Base-by-base conservation (phyloP, 2,113 vertebrate species). In the Apteryx mantelli region DNA sequence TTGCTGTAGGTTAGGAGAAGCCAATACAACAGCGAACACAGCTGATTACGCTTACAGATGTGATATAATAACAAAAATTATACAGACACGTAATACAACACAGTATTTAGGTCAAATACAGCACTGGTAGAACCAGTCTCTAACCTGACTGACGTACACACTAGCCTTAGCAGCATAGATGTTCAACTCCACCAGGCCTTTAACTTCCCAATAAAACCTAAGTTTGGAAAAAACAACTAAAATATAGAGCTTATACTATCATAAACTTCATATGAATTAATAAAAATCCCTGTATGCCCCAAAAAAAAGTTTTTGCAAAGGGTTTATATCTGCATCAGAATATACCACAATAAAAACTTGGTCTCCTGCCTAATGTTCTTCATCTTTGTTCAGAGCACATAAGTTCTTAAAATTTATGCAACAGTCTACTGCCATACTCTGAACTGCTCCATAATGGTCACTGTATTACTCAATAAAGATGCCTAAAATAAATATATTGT, bases 311-410 rank as follows among this genome's bases (percentile, higher is more conserved):
- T 21, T 7, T 50, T 5, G 15, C 3, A 9, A 11, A n/a, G 53
- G 65, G 8, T 65, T 73, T 77, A 40, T 26, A 28, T 7, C n/a
- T 34, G 25, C 21, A 75, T 55, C 26, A 69, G 26, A 85, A 75
- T 9, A 55, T 1, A 68, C 0, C 30, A 64, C 9, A 0, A 0
- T 10, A 85, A 85, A 5, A 79, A 85, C 24, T 40, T 12, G 20
- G 34, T 34, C 3, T 1, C 16, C 46, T 5, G 3, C 15, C 20
- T 85, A 22, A 46, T 2, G 11, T 55, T 50, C 13, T 55, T 50
- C 48, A 38, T 25, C 55, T 36, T 71, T 22, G 8, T 16, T 81
- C 46, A 61, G 9, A 25, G 5, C 68, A 80, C 3, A 7, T 0
- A 12, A 76, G 24, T 30, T 83, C 30, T 55, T 56, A 32, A 56